Evolutionary conservation across 2,797 vertebrate genomes (phyloP), one percentile per base, ranked within the genome.

Genomic region (Neostethus bicornis): DNA sequence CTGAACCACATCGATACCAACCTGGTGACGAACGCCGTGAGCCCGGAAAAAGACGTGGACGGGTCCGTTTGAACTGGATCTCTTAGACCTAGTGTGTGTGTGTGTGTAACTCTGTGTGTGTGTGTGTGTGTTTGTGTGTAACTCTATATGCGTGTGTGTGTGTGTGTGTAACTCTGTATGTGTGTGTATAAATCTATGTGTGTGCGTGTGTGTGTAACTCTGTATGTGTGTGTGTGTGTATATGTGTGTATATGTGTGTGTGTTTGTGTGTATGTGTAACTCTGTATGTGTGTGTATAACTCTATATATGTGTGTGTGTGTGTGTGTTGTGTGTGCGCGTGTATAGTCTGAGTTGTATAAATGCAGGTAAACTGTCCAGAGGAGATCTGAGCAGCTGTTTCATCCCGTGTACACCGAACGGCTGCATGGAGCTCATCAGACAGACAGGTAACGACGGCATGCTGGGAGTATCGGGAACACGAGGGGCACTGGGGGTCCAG

Each of bases 361-460:
- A 89, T 62, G 96, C 96, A 42, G 96, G 96, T 12, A 96, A 94
- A 54, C 86, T 98, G 46, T 93, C 96, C 52, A 93, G 96, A 73
- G 96, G 96, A 1, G 93, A 98, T 24, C 87, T 98, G 9, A 84
- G 71, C 0, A 75, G 92, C 86, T 98, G 96, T 66, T 96, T 96
- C 83, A 90, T 98, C 70, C 96, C 96, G 1, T 98, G 96, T 75
- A 97, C 96, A 0, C 95, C 96, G 2, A 96, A 93, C 63, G 96
- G 95, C 79, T 98, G 96, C 85, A 91, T 99, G 94, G 93, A 96
- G 72, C 95, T 98, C 35, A 98, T 98, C 90, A 92, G 85, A 68
- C 88, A 94, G 77, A 94, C 95, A 80, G 96, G 96, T 96, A 21
- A 20, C 38, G n/a, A n/a, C n/a, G n/a, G n/a, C n/a, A n/a, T n/a